Evolutionary conservation across 2,888 invertebrate genomes (phyloP), one percentile per base, ranked within the genome.

Genomic region (Lasiommata megera): DNA sequence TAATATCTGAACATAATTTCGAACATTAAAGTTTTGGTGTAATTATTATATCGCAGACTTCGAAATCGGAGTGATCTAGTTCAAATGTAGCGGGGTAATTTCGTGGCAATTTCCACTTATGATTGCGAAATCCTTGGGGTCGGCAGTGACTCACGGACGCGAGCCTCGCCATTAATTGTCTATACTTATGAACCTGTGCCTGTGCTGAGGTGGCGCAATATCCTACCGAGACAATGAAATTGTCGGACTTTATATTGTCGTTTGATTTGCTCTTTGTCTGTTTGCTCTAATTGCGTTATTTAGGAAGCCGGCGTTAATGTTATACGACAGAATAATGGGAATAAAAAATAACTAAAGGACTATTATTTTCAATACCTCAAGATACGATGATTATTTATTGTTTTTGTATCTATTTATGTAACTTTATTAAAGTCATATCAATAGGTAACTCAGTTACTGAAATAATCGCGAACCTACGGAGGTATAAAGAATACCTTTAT

Each of bases 221-320:
- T 63, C 65, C 64, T 54, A 38, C 52, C 50, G 50, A 66, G 54
- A 63, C 66, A 66, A 66, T 63, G 61, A 56, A 63, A 54, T 60
- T 59, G 56, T 12, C 38, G 57, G 46, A 53, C 58, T 59, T 48
- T 54, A 53, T 34, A 38, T 48, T 40, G 50, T 23, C 53, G 56
- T 61, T 61, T 52, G 54, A 51, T 41, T 46, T 28, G 54, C 36
- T 28, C 56, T 34, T 58, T 61, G 55, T 61, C 23, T 37, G 37
- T 53, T 58, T 31, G 41, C 44, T 50, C 31, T 18, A 7, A 50
- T 60, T 51, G n/a, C 40, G 14, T 36, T 43, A 56, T 37, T 48
- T 36, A 9, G 31, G 43, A 34, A 18, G 16, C 36, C 14, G 14
- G 16, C 7, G 18, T 16, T 6, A 31, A 29, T 9, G 23, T 23